Percentiles rank a stretch among this genome's conserved stretches.
These are phyloP conservation scores for Troides aeacus DNA, from an alignment of 2,888 invertebrate species.

Conservation along the genomic window DNA sequence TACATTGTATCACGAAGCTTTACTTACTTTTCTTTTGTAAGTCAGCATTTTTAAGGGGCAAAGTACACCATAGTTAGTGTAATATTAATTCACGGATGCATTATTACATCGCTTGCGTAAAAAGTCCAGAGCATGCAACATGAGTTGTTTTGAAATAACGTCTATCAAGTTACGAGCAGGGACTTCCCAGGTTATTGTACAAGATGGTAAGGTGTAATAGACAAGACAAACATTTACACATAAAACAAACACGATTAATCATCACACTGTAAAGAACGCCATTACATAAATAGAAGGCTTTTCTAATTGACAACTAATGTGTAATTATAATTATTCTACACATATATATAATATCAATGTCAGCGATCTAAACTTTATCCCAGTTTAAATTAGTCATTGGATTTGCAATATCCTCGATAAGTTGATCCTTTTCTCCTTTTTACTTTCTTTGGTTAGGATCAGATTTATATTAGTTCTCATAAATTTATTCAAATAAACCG, in stretches of 20 bases:
- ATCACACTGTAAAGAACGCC: neutral
- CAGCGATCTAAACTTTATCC: too few species aligned
- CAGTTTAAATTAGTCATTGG: too few species aligned
- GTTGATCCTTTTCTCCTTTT: too few species aligned
- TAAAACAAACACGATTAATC: neutral
- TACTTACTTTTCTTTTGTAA: neutral
- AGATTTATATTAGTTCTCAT: too few species aligned
- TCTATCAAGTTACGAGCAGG: slow-evolving; percentile 11
- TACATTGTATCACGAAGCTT: neutral
- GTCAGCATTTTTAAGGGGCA: slow-evolving; percentile 12
- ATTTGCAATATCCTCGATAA: too few species aligned
- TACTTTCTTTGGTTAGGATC: too few species aligned
- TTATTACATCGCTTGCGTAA: slow-evolving; percentile 1
- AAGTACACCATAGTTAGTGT: slow-evolving; percentile 17
- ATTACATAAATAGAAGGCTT: too few species aligned
- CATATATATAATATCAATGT: too few species aligned
- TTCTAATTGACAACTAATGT: too few species aligned
- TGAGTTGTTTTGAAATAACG: slow-evolving; percentile 10
- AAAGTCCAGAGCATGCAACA: slow-evolving; percentile 13
- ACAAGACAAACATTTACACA: neutral
- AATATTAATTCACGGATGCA: slow-evolving; percentile 16
- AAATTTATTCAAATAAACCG: too few species aligned
- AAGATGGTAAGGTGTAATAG: neutral
- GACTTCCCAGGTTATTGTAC: slow-evolving; percentile 22
- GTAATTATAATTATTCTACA: too few species aligned